Conservation (phyloP, 2,888 invertebrate genomes). For the Tetragonula carbonaria region DNA sequence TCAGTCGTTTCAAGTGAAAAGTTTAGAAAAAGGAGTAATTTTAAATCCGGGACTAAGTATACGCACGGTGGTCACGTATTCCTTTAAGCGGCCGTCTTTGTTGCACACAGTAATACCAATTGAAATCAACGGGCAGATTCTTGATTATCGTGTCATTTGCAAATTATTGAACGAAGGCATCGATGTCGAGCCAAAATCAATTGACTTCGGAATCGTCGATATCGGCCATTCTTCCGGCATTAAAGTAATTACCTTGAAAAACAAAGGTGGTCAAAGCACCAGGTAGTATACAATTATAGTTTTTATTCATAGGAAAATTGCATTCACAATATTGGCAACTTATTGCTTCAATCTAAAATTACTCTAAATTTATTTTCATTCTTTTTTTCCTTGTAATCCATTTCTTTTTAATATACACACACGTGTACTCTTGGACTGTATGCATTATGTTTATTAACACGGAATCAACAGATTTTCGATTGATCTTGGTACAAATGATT, state of each 20-base stretch:
- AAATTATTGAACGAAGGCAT: slow-evolving; percentile 74
- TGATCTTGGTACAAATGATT: slow-evolving; percentile 82
- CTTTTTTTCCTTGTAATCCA: background rate
- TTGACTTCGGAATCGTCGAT: slow-evolving; percentile 84
- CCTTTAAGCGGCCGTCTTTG: slow-evolving; percentile 76
- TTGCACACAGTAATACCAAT: slow-evolving; percentile 78
- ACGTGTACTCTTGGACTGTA: background rate
- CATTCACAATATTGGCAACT: background rate
- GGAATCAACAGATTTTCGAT: slow-evolving; percentile 78
- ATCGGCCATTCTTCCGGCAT: slow-evolving; percentile 81
- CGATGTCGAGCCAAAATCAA: slow-evolving; percentile 72
- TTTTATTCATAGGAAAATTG: background rate
- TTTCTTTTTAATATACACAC: background rate
- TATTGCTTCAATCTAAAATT: no score
- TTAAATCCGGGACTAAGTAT: slow-evolving; percentile 83
- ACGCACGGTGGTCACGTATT: slow-evolving; percentile 77
- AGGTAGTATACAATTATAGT: slow-evolving; percentile 57
- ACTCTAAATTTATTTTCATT: no score
- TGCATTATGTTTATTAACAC: background rate
- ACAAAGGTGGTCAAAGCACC: slow-evolving; percentile 81
- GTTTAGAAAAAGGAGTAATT: slow-evolving; percentile 60
- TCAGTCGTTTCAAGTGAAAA: slow-evolving; percentile 81
- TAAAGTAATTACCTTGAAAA: slow-evolving; percentile 80
- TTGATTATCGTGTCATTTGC: slow-evolving; percentile 78
- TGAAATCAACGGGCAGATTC: slow-evolving; percentile 78